Evolutionary conservation across 2,797 vertebrate species (phyloP).

Genomic region (Paramormyrops hopkinsi): DNA sequence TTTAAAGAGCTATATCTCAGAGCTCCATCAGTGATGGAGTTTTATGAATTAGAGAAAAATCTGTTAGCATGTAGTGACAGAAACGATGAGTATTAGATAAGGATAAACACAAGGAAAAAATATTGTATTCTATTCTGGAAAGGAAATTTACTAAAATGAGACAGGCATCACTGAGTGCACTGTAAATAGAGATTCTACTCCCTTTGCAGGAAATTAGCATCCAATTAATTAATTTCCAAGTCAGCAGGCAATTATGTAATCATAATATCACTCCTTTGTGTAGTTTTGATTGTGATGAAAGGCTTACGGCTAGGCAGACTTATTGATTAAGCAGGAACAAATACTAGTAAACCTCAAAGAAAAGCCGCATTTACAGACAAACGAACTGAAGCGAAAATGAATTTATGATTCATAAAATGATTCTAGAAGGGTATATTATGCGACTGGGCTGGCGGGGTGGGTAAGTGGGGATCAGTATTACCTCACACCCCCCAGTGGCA

Average conservation of each 20-base stretch:
- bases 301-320: not conserved
- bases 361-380: not conserved
- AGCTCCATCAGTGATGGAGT: not conserved
- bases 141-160: not conserved
- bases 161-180: not conserved
- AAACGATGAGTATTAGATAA: not conserved
- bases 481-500: not conserved
- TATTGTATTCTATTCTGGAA: not conserved
- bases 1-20: not conserved
- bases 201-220: constrained; percentile 1
- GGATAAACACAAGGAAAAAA: not conserved
- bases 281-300: not conserved
- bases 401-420: not conserved
- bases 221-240: not conserved
- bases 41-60: not conserved
- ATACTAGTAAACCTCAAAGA: not conserved
- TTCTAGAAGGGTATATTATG: not conserved
- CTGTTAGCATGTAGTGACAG: not conserved
- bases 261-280: constrained; percentile 3
- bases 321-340: not conserved
- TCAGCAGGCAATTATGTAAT: not conserved
- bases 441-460: not conserved
- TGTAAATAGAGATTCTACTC: not conserved
- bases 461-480: not conserved
- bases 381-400: not conserved